Base-by-base conservation (phyloP, 2,113 vertebrate species). In the Vanacampus margaritifer region DNA sequence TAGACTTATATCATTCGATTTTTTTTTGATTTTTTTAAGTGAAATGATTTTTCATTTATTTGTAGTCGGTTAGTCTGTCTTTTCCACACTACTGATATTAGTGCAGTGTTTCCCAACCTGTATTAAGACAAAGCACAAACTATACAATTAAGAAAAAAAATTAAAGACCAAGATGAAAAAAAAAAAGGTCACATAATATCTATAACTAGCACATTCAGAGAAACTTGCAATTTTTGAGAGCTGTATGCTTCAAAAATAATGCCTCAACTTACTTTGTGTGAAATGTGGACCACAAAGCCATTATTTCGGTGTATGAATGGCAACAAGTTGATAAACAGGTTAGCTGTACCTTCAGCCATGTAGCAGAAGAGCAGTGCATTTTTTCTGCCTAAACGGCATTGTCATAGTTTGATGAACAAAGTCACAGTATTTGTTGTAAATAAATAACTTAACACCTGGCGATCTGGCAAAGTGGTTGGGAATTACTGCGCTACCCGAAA, bases 401-500 rank as follows among this genome's bases (percentile, higher is more conserved):
- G n/a, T 7, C 10, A 10, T 51, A 23, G 16, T 23, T 8, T 9
- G 3, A 26, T 28, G 51, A 54, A 54, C 51, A 54, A 28, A 24
- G 5, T 9, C n/a, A 54, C 26, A 17, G 14, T 57, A 28, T 57
- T 28, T 57, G 14, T 57, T 2, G 14, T 57, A 24, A 54, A 46
- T 46, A n/a, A 19, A 56, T 56, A 28, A 28, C n/a, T 28, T 16
- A 57, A 28, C 26, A 28, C 54, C 26, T 17, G 54, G 54, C 32
- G 26, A 57, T 48, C 11, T 50, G 65, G 56, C 60, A 67, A 69
- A 53, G 74, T 35, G 24, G 24, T 28, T 57, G 54, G 26, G 26
- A 28, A 57, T 17, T 13, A 32, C 26, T 32, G 26, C 16, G 71
- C 66, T 59, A 64, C 26, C 53, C 64, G 60, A 75, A 71, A 35